Conservation (phyloP, 2,888 invertebrate genomes). For the Acrocyrtus sp. region DNA sequence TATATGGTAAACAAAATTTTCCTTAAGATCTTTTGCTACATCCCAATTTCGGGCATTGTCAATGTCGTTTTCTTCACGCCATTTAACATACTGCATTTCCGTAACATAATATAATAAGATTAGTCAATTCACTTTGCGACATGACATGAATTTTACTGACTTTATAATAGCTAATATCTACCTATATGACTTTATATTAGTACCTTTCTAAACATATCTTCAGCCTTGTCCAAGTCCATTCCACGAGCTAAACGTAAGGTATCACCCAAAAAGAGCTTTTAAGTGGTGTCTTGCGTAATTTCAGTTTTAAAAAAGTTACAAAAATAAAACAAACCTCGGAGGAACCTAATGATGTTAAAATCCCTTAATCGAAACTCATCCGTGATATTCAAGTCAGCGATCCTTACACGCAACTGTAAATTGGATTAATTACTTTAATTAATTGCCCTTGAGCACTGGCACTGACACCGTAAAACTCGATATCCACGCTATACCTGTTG, state of each 20-base stretch:
- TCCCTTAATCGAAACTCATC: constrained; percentile 19
- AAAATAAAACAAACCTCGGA: constrained; percentile 24
- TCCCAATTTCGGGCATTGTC: constrained; percentile 28
- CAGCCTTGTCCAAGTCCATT: constrained; percentile 44
- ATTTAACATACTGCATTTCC: constrained; percentile 23
- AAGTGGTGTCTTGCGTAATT: not conserved
- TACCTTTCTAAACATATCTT: constrained; percentile 46
- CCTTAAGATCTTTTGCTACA: constrained; percentile 25
- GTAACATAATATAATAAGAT: not conserved
- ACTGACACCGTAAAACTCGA: too few relatives aligned
- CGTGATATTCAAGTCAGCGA: constrained; percentile 21
- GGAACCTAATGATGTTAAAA: constrained; percentile 24
- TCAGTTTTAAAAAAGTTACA: not conserved
- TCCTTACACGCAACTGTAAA: constrained; percentile 23
- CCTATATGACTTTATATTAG: not conserved
- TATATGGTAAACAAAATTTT: constrained; percentile 18
- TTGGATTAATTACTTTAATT: not conserved
- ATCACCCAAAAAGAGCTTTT: too few relatives aligned
- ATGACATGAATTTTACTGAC: too few relatives aligned
- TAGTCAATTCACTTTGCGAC: too few relatives aligned
- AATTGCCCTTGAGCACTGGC: too few relatives aligned
- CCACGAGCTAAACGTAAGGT: too few relatives aligned
- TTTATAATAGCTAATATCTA: too few relatives aligned
- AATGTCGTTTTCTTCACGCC: constrained; percentile 34
- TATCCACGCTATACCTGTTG: constrained; percentile 27